Percentiles rank a stretch among this genome's conserved stretches.
Evolutionary conservation across 2,888 invertebrate species (phyloP).

Genomic region (Strigamia maritima): DNA sequence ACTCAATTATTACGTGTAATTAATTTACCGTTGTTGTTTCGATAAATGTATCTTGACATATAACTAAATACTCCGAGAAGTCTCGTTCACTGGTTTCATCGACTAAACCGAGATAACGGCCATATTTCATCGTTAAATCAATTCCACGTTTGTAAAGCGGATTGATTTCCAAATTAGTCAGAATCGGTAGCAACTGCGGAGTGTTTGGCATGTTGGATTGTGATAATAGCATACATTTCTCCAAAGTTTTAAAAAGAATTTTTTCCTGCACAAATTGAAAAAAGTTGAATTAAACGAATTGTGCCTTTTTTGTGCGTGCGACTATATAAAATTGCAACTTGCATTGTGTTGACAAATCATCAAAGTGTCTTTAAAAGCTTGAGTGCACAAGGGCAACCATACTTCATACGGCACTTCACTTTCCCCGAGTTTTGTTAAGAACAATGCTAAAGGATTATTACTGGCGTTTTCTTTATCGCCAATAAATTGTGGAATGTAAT

Average conservation of each 20-base stretch:
- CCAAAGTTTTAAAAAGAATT: background rate
- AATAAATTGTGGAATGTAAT: background rate
- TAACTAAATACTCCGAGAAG: background rate
- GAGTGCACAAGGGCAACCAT: background rate
- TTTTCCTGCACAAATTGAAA: background rate
- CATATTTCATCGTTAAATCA: background rate
- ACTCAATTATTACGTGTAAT: background rate
- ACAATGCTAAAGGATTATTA: background rate
- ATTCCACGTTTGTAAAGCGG: background rate
- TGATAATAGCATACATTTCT: background rate
- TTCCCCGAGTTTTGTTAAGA: background rate
- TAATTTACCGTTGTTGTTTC: background rate
- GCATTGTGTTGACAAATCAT: background rate
- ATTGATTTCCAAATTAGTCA: background rate
- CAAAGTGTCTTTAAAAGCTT: background rate
- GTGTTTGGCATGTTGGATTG: slow-evolving; percentile 9
- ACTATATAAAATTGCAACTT: background rate
- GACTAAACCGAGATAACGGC: background rate
- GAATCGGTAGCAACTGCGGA: background rate
- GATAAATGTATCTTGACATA: background rate
- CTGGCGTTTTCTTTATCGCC: background rate
- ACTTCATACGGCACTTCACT: background rate
- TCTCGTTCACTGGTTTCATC: background rate
- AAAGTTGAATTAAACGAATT: too few relatives aligned
- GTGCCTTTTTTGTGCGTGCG: background rate